Percentiles rank a stretch among this genome's conserved stretches.
These are phyloP conservation scores for Diplosoma virens DNA, from an alignment of 23 tunicate genomes.

Conservation along the genomic window DNA sequence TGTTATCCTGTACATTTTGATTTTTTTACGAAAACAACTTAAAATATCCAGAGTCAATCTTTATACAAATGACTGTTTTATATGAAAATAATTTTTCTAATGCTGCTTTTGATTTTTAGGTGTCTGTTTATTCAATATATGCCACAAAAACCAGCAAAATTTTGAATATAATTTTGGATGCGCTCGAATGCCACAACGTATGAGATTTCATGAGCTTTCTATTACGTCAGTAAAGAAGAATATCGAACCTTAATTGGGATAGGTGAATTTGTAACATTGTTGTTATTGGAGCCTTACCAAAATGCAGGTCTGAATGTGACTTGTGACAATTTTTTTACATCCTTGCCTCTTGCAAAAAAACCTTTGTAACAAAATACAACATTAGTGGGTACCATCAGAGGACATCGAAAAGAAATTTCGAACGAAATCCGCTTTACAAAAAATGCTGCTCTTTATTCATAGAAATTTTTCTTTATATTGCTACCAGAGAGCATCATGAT, in stretches of 20 bases:
- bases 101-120: not conserved
- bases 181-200: not conserved
- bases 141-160: constrained; percentile 31
- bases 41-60: too few relatives aligned
- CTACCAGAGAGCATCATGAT: constrained; percentile 13
- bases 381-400: constrained; percentile 25
- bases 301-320: constrained; percentile 26
- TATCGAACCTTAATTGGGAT: constrained; percentile 1
- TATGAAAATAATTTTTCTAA: too few relatives aligned
- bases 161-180: constrained; percentile 21
- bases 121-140: constrained; percentile 17
- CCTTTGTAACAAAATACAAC: not conserved
- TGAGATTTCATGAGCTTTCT: not conserved
- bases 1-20: not conserved
- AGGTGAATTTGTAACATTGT: constrained; percentile 6
- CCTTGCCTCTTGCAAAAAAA: constrained; percentile 12
- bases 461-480: not conserved
- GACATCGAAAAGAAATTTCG: constrained; percentile 29
- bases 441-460: constrained; percentile 2
- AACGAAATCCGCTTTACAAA: constrained; percentile 1
- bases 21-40: too few relatives aligned
- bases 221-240: constrained; percentile 20
- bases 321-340: constrained; percentile 21
- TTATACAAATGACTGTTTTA: too few relatives aligned
- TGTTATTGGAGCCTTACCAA: constrained; percentile 20